These are phyloP conservation scores for Aphodius sticticus DNA, from an alignment of 2,888 invertebrate species.

Conservation along the genomic window DNA sequence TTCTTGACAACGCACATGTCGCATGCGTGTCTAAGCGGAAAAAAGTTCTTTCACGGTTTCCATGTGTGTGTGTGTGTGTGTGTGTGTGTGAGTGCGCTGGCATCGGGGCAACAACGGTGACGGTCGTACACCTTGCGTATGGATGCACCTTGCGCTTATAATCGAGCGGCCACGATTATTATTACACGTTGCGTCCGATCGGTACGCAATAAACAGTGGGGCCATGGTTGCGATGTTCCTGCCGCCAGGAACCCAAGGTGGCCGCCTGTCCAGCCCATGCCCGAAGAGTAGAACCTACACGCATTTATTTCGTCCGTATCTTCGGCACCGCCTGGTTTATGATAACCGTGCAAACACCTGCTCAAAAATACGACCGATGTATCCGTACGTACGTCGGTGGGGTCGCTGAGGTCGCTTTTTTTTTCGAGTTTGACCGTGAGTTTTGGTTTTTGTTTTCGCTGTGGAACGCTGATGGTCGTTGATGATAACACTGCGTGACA, in stretches of 20 bases:
- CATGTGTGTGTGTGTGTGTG: background rate
- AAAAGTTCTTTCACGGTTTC: background rate
- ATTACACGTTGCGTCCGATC: conserved; percentile 6
- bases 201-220: conserved; percentile 19
- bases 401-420: background rate
- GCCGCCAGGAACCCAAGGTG: background rate
- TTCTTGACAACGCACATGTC: background rate
- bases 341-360: conserved; percentile 39
- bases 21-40: background rate
- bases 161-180: conserved; percentile 34
- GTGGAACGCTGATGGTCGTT: background rate
- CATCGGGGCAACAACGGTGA: background rate
- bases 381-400: background rate
- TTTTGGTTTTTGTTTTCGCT: background rate
- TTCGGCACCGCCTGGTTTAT: conserved; percentile 46
- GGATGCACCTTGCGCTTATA: conserved; percentile 45
- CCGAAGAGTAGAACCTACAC: conserved; percentile 1
- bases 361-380: conserved; percentile 6
- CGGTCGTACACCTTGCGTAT: conserved; percentile 44
- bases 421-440: background rate
- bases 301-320: conserved; percentile 40
- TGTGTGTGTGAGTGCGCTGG: background rate
- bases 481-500: background rate
- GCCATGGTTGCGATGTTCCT: background rate
- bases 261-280: background rate